Evolutionary conservation across 2,888 invertebrate species (phyloP).

Genomic region (Eupeodes latifasciatus): DNA sequence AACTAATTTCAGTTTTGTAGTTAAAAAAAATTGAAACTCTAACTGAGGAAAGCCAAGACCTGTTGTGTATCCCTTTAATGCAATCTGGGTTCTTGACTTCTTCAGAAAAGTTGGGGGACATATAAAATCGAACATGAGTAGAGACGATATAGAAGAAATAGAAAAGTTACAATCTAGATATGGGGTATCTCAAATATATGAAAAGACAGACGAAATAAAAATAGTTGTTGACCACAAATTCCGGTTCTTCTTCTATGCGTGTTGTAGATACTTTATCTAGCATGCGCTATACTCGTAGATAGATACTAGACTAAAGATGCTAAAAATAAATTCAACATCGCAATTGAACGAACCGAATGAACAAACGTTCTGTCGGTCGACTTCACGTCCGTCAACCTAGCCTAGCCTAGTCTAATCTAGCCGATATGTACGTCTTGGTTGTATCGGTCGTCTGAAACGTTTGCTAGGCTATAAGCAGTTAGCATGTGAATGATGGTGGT

Average conservation of each 20-base stretch:
- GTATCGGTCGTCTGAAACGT: too few relatives aligned
- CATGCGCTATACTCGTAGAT: background rate
- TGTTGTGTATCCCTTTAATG: constrained; percentile 29
- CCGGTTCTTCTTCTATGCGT: constrained; percentile 38
- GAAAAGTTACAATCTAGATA: constrained; percentile 39
- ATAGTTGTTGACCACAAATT: constrained; percentile 48
- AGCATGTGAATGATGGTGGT: constrained; percentile 10
- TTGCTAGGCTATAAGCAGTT: background rate
- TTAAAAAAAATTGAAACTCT: background rate
- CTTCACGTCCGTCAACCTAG: background rate
- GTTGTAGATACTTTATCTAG: constrained; percentile 31
- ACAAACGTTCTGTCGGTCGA: constrained; percentile 3
- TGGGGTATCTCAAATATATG: background rate
- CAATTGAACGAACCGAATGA: constrained; percentile 17
- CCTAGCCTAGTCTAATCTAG: too few relatives aligned
- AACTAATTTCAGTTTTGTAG: background rate
- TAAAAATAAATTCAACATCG: constrained; percentile 61
- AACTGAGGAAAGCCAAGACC: background rate
- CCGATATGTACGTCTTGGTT: too few relatives aligned
- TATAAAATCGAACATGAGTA: background rate
- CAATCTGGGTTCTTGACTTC: background rate
- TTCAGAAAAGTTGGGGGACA: constrained; percentile 11
- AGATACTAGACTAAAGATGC: constrained; percentile 18
- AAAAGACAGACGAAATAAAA: background rate
- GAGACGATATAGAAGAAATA: constrained; percentile 28